A percentile compares a stretch with the other conserved stretches of the same genome.
Conservation (phyloP, 2,888 invertebrate species). For the Electrophaes corylata region DNA sequence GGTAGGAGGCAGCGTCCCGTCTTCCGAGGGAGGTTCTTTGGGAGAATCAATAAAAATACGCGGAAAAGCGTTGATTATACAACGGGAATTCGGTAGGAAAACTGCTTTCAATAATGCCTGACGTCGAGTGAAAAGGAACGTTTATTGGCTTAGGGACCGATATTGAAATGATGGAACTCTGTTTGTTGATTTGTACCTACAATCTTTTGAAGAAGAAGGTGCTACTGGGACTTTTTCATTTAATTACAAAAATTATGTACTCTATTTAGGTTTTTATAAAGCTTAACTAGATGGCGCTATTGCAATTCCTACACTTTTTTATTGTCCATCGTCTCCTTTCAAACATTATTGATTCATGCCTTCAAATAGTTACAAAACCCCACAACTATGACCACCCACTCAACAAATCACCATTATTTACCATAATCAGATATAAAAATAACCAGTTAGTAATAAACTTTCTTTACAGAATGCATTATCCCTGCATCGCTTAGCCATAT, state of each 20-base stretch:
- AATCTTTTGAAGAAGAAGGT: slow-evolving; percentile 2
- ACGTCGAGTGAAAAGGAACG: slow-evolving; percentile 59
- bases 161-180: slow-evolving; percentile 47
- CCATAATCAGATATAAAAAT: slow-evolving; percentile 38
- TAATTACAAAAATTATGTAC: background rate
- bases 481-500: slow-evolving; percentile 54
- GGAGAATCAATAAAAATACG: slow-evolving; percentile 83
- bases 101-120: slow-evolving; percentile 69
- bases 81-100: slow-evolving; percentile 74
- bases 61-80: slow-evolving; percentile 83
- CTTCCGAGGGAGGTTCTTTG: slow-evolving; percentile 68
- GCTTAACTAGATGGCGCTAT: background rate
- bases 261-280: no score
- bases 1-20: slow-evolving; percentile 81
- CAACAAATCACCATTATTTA: slow-evolving; percentile 38
- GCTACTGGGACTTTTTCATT: background rate
- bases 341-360: slow-evolving; percentile 11
- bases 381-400: slow-evolving; percentile 35
- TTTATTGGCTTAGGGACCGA: slow-evolving; percentile 52
- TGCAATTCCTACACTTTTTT: background rate
- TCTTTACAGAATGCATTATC: slow-evolving; percentile 39
- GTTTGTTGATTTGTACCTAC: slow-evolving; percentile 32
- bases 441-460: slow-evolving; percentile 37
- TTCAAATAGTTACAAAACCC: slow-evolving; percentile 21
- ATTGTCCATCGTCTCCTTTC: slow-evolving; percentile 6